Conservation (phyloP, 2,797 vertebrate species). For the Pristis pectinata region DNA sequence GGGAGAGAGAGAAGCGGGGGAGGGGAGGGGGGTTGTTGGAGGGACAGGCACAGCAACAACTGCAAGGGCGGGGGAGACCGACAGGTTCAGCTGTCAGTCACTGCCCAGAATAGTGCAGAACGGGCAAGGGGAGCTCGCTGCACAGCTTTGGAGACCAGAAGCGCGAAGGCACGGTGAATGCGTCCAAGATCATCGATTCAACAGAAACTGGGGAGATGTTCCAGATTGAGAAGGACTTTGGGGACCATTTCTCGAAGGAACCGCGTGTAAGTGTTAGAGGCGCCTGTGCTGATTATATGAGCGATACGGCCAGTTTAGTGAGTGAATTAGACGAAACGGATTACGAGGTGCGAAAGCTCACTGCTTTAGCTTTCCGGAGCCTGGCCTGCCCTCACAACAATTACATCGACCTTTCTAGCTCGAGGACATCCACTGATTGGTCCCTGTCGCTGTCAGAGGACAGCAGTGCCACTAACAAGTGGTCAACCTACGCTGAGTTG, state of each 20-base stretch:
- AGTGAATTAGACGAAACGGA: conserved; percentile 76
- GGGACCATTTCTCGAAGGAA: background rate
- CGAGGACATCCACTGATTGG: conserved; percentile 64
- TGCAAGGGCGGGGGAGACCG: conserved; percentile 62
- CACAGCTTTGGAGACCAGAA: conserved; percentile 60
- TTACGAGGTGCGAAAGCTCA: conserved; percentile 73
- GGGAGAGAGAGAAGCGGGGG: background rate
- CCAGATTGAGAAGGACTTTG: background rate
- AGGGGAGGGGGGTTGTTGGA: background rate
- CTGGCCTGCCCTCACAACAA: conserved; percentile 63
- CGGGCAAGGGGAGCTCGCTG: conserved; percentile 59
- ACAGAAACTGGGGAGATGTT: conserved; percentile 43
- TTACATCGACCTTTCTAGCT: conserved; percentile 77
- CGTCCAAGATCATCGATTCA: conserved; percentile 58
- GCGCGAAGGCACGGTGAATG: conserved; percentile 61
- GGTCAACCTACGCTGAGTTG: conserved; percentile 63
- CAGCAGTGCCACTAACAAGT: conserved; percentile 58
- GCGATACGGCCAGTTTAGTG: conserved; percentile 63
- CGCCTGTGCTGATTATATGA: conserved; percentile 48
- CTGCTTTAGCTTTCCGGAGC: conserved; percentile 64
- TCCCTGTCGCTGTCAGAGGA: conserved; percentile 70
- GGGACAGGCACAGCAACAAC: conserved; percentile 53
- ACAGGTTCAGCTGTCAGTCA: conserved; percentile 85
- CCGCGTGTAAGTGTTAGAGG: conserved; percentile 42
- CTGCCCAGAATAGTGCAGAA: conserved; percentile 76